These are phyloP conservation scores for Ammospiza maritima DNA, from an alignment of 2,797 vertebrate species.

Conservation along the genomic window DNA sequence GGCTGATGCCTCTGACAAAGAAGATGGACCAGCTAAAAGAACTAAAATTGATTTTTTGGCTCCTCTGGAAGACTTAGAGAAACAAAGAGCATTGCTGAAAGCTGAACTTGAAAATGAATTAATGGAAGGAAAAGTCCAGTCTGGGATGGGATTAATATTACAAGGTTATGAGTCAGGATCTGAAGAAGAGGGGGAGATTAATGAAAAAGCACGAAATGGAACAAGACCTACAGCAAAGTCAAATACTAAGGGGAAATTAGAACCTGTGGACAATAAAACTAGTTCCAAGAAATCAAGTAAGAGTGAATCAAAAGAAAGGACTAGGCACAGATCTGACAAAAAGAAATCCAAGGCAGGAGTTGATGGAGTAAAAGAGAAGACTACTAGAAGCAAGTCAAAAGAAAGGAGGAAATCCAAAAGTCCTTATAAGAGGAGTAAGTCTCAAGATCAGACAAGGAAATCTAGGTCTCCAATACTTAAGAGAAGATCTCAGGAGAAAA, in stretches of 20 bases:
- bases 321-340: slow-evolving; percentile 89
- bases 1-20: slow-evolving; percentile 73
- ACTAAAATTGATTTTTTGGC: slow-evolving; percentile 92
- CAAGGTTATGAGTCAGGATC: slow-evolving; percentile 98
- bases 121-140: slow-evolving; percentile 91
- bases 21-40: slow-evolving; percentile 85
- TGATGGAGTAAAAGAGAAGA: slow-evolving; percentile 80
- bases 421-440: slow-evolving; percentile 82
- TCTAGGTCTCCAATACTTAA: slow-evolving; percentile 87
- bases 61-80: slow-evolving; percentile 95
- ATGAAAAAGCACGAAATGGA: slow-evolving; percentile 89
- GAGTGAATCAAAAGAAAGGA: slow-evolving; percentile 89
- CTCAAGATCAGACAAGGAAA: slow-evolving; percentile 87
- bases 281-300: slow-evolving; percentile 87
- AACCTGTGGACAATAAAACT: slow-evolving; percentile 87
- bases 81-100: slow-evolving; percentile 97
- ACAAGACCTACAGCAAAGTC: slow-evolving; percentile 83
- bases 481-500: slow-evolving; percentile 81
- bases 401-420: slow-evolving; percentile 89
- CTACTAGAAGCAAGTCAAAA: slow-evolving; percentile 88
- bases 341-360: slow-evolving; percentile 84
- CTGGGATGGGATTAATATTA: slow-evolving; percentile 97
- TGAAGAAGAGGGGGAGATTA: slow-evolving; percentile 92
- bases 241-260: slow-evolving; percentile 84
- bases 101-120: slow-evolving; percentile 98